Evolutionary conservation across 2,888 invertebrate species (phyloP), one percentile per base, ranked within the genome.

Genomic region (Ganaspis brasiliensis): DNA sequence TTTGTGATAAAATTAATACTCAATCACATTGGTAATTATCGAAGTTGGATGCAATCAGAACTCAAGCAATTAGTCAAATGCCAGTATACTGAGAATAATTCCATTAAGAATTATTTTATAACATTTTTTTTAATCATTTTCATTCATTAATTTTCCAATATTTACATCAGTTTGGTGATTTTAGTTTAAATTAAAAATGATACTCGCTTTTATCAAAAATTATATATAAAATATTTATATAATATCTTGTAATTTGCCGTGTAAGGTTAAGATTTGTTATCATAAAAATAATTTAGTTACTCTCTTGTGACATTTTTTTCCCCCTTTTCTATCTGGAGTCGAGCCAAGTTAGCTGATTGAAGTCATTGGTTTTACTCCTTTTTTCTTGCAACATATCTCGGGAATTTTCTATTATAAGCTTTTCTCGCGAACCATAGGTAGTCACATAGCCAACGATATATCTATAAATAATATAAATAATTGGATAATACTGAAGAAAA

Each of bases 321-420:
- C 19, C 4, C 16, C 37, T 37, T 63, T 37, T 40, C 21, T 12
- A 5, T 37, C 40, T 40, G 63, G 63, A 40, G 19, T 21, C 1
- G 16, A 40, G 63, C 63, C 63, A 63, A 63, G 40, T 63, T 63
- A 21, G 26, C 40, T 63, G 37, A 63, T 63, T 63, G 61, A 19
- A 63, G 61, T 37, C 14, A 21, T n/a, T 8, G 21, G 19, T 21
- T 63, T 40, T 21, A 24, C 24, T 24, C 2, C 16, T 16, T 24
- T 40, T 63, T 37, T 63, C 12, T 40, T 12, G 31, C 19, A 14
- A 14, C 24, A 57, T 24, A 57, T 57, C 14, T 57, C 14, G 26
- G n/a, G 31, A 26, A 26, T 16, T 31, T 59, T 63, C 61, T 63
- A 37, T 63, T 59, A 59, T 59, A 31, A 31, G 8, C 26, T 35